These are phyloP conservation scores for Cryptotis parvus DNA, from an alignment of 2,113 vertebrate species.

Conservation along the genomic window DNA sequence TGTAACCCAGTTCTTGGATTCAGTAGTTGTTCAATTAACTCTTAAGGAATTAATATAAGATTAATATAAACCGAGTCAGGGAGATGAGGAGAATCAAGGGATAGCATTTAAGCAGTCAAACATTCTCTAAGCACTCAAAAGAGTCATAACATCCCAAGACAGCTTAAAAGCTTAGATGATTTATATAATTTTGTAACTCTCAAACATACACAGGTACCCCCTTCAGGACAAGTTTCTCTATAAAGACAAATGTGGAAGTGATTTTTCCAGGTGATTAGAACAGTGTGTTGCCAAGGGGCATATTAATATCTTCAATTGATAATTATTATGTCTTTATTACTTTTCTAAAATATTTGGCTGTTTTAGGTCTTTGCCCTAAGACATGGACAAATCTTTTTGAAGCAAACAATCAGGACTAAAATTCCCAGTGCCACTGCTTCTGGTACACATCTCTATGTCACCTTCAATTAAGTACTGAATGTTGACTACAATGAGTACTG, in stretches of 20 bases:
- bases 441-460: not conserved
- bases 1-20: not conserved
- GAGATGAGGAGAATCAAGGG: not conserved
- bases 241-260: slow-evolving; percentile 35
- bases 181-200: not conserved
- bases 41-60: slow-evolving; percentile 20
- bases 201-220: not conserved
- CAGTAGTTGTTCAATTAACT: slow-evolving; percentile 59
- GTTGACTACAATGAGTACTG: not conserved
- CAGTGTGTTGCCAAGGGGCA: not conserved
- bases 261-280: not conserved
- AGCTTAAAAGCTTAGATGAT: slow-evolving; percentile 44
- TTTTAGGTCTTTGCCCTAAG: not conserved
- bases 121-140: not conserved
- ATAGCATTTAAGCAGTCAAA: not conserved
- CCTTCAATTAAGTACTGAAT: not conserved
- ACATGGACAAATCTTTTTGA: not conserved
- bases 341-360: slow-evolving; percentile 13
- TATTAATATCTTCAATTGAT: not conserved
- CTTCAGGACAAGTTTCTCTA: slow-evolving; percentile 5
- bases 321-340: not conserved
- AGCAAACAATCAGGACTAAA: not conserved
- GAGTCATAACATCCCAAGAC: not conserved
- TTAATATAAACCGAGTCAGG: not conserved
- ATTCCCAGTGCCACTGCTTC: not conserved